A percentile compares a stretch with the other conserved stretches of the same genome.
Conservation (phyloP, 2,888 invertebrate species). For the Drosophila histrio region DNA sequence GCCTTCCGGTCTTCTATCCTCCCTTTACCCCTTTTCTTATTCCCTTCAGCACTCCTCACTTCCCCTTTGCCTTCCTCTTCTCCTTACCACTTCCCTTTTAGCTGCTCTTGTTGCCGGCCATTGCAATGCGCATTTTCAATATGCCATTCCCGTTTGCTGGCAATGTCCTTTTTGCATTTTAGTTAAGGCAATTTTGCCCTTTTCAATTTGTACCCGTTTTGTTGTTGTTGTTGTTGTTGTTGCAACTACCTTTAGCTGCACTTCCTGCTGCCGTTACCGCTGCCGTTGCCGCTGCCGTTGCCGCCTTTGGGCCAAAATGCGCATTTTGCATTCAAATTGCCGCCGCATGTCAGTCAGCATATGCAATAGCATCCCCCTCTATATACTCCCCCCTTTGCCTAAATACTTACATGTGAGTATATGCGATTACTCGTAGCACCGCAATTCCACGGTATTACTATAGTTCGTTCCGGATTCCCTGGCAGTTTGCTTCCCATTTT, state of each 20-base stretch:
- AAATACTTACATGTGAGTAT: neutral
- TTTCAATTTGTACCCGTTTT: conserved; percentile 56
- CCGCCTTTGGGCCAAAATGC: conserved; percentile 37
- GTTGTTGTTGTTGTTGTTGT: conserved; percentile 15
- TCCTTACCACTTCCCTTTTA: neutral
- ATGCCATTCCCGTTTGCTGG: conserved; percentile 18
- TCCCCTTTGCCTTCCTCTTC: neutral
- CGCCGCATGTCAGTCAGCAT: conserved; percentile 64
- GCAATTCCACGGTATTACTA: conserved; percentile 21
- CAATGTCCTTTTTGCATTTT: conserved; percentile 69
- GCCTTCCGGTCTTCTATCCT: too few species aligned
- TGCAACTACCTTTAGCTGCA: conserved; percentile 31
- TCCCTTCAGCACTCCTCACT: too few species aligned
- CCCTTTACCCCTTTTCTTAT: too few species aligned
- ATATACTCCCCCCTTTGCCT: conserved; percentile 7
- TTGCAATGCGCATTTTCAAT: conserved; percentile 41
- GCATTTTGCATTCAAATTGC: conserved; percentile 72
- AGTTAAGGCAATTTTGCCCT: conserved; percentile 63
- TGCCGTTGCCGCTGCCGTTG: too few species aligned
- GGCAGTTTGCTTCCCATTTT: conserved; percentile 26
- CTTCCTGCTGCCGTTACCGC: conserved; percentile 40
- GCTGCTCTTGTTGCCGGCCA: conserved; percentile 9
- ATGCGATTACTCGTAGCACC: conserved; percentile 17
- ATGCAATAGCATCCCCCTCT: conserved; percentile 50
- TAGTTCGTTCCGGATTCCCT: conserved; percentile 24